Conservation (phyloP, 2,797 vertebrate genomes). For the Sebastes umbrosus region DNA sequence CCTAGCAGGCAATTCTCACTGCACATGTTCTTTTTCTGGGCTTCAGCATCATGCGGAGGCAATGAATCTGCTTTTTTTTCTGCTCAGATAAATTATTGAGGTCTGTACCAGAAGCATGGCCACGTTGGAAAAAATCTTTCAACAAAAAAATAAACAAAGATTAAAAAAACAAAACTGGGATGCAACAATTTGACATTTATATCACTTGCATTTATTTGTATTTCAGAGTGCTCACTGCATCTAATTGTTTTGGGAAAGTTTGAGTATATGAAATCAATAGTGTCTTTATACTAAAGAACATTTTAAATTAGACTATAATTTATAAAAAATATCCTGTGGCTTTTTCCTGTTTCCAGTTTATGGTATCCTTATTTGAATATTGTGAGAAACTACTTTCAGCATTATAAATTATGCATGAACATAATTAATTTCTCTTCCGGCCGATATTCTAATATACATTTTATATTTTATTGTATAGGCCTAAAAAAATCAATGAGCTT, state of each 20-base stretch:
- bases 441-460: not conserved
- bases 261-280: not conserved
- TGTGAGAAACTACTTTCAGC: not conserved
- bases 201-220: not conserved
- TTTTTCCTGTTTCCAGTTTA: not conserved
- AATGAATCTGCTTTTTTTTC: constrained; percentile 76
- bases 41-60: constrained; percentile 77
- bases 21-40: constrained; percentile 84
- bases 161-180: not conserved
- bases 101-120: not conserved
- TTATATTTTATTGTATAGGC: not conserved
- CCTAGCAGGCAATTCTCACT: constrained; percentile 81
- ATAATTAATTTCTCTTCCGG: not conserved
- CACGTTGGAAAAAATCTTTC: constrained; percentile 22
- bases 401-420: not conserved
- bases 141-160: not conserved
- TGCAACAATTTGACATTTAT: not conserved
- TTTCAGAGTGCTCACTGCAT: not conserved
- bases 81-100: not conserved
- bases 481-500: constrained; percentile 27
- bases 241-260: not conserved
- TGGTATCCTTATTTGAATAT: not conserved
- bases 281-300: not conserved
- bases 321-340: not conserved
- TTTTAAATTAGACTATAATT: not conserved